Percentiles rank a stretch among this genome's conserved stretches.
These are phyloP conservation scores for Galagoides demidoff DNA, from an alignment of 2,797 vertebrate genomes.

Conservation along the genomic window DNA sequence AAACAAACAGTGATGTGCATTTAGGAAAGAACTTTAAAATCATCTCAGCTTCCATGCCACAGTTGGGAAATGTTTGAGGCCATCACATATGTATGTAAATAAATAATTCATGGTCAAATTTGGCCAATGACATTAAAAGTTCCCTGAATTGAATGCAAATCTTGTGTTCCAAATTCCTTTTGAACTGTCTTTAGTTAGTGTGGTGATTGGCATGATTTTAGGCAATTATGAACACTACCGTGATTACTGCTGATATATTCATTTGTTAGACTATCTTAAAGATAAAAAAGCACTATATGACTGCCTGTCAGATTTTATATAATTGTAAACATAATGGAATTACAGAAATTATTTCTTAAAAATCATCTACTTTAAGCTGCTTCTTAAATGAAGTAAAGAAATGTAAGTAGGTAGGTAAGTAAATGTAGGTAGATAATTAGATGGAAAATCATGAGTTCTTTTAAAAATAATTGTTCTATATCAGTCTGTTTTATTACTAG, in stretches of 20 bases:
- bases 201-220: background rate
- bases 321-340: background rate
- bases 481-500: background rate
- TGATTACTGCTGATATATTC: background rate
- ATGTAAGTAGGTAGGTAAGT: background rate
- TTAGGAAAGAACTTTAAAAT: background rate
- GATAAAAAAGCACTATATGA: background rate
- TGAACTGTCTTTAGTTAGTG: background rate
- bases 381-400: background rate
- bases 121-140: background rate
- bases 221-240: background rate
- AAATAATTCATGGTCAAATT: background rate
- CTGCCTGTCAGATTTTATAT: background rate
- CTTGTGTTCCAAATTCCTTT: background rate
- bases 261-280: background rate
- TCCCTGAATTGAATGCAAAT: background rate
- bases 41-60: background rate
- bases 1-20: background rate
- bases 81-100: background rate
- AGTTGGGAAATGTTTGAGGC: background rate
- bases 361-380: background rate
- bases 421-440: background rate
- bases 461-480: background rate
- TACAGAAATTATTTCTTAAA: slow-evolving; percentile 10
- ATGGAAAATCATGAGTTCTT: background rate